Evolutionary conservation across 2,888 invertebrate genomes (phyloP), one percentile per base, ranked within the genome.

Genomic region (Cenopis cana): DNA sequence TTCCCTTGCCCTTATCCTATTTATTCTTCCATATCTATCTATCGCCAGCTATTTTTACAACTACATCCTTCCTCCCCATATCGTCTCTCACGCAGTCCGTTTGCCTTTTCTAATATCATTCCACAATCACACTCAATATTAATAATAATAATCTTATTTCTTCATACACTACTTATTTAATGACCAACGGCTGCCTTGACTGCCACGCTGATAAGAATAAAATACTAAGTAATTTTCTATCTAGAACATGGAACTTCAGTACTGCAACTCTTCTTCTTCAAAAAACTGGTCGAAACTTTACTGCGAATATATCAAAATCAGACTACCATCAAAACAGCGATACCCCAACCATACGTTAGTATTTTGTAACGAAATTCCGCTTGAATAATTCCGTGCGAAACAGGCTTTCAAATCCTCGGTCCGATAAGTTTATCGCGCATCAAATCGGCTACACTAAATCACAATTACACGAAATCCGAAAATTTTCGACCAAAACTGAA

Each of bases 381-480:
- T 29, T 61, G 69, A 77, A 78, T 49, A 62, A 69, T 75, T 71
- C 74, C 74, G 75, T 69, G 72, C 72, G 72, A 73, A 61, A 73
- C 74, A 64, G 73, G 78, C 77, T 78, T 77, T 75, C 77, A 79
- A 79, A 82, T 78, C 77, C 75, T 76, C 76, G 74, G 59, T 69
- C 78, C 83, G 89, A 90, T 91, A 92, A 88, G 82, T 88, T 87
- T 89, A 91, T 91, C 90, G 85, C 82, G 77, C 85, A 86, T 89
- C 90, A 89, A 86, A 90, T 85, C 82, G 80, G 81, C 82, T 79
- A 76, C 83, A 85, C 86, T 91, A 89, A 87, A 91, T 91, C 90
- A 91, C 87, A 92, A 91, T 91, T 91, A 91, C 86, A 85, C 80
- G 86, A 81, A 87, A 89, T 85, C 80, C 86, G 84, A 86, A 89